Evolutionary conservation across 2,888 invertebrate genomes (phyloP).

Genomic region (Carcina quercana): DNA sequence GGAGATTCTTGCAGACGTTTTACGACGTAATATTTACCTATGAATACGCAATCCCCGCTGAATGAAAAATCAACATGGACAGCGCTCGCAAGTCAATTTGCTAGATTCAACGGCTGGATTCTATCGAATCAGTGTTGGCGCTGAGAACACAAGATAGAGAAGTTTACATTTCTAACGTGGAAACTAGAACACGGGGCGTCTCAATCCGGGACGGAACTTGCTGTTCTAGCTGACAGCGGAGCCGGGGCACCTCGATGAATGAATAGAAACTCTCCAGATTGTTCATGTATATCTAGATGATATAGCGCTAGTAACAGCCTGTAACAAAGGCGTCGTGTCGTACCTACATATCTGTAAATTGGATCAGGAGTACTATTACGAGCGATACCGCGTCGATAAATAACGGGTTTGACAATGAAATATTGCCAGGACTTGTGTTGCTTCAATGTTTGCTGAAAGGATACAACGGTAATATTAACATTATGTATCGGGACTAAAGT

Average conservation of each 20-base stretch:
- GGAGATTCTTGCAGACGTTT: too few relatives aligned
- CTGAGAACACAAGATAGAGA: conserved; percentile 24
- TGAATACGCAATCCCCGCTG: neutral
- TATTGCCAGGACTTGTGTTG: too few relatives aligned
- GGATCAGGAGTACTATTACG: conserved; percentile 1
- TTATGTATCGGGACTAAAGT: too few relatives aligned
- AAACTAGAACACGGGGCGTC: conserved; percentile 24
- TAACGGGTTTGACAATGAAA: too few relatives aligned
- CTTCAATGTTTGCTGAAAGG: too few relatives aligned
- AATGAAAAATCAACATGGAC: neutral
- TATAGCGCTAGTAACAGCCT: neutral
- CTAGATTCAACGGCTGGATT: conserved; percentile 15
- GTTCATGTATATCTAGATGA: conserved; percentile 3
- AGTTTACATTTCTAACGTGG: conserved; percentile 23
- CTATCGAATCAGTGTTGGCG: conserved; percentile 21
- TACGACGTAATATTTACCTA: too few relatives aligned
- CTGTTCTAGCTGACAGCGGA: conserved; percentile 12
- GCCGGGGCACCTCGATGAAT: too few relatives aligned
- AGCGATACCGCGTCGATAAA: neutral
- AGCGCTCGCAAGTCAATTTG: conserved; percentile 13
- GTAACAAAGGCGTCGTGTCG: conserved; percentile 2
- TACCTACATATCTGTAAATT: conserved; percentile 2
- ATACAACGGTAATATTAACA: too few relatives aligned
- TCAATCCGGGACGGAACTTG: conserved; percentile 21
- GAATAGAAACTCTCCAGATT: too few relatives aligned